Evolutionary conservation across 2,113 vertebrate species (phyloP), one percentile per base, ranked within the genome.

Genomic region (Electrona antarctica): DNA sequence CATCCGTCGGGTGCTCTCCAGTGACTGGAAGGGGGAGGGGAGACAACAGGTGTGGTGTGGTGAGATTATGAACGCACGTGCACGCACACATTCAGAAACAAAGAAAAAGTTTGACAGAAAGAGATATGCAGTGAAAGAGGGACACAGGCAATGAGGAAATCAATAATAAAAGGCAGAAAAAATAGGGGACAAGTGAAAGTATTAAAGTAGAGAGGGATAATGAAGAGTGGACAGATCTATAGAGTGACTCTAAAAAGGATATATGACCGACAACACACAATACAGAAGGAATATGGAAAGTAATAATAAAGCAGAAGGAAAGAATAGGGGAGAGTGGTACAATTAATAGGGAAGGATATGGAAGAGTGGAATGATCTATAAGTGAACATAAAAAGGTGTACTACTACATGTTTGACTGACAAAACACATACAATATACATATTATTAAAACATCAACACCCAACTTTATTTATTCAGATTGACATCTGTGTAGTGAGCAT

Each of bases 1-100:
- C 93, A 99, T 99, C 90, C 97, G 92, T 66, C 98, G 93, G 62
- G 98, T 99, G 87, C 98, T 98, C 88, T 99, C 97, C 92, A 99
- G 92, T 57, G 97, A 99, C 97, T 99, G 91, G 15, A 73, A 75
- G 71, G 46, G 83, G 86, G 67, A 13, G 76, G 79, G 76, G 48
- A 66, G 54, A 62, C 50, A 10, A 45, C 9, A 21, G 52, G 13
- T 21, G 46, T 21, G 21, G 21, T 47, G 3, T 47, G 3, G 33
- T 71, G 47, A n/a, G 49, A 8, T 6, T 5, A 11, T 41, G 33
- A 8, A 69, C 4, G 48, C 3, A 68, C 60, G 56, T 12, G 52
- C 14, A 71, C 29, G 57, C 49, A 62, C n/a, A 68, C 13, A 58
- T 59, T 1, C 13, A 69, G 55, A 11, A 41, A 41, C 33, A 6